A percentile compares a stretch with the other conserved stretches of the same genome.
phyloP scores from a whole-genome alignment of 1,140 invertebrate species.

The Drosophila teissieri region DNA sequence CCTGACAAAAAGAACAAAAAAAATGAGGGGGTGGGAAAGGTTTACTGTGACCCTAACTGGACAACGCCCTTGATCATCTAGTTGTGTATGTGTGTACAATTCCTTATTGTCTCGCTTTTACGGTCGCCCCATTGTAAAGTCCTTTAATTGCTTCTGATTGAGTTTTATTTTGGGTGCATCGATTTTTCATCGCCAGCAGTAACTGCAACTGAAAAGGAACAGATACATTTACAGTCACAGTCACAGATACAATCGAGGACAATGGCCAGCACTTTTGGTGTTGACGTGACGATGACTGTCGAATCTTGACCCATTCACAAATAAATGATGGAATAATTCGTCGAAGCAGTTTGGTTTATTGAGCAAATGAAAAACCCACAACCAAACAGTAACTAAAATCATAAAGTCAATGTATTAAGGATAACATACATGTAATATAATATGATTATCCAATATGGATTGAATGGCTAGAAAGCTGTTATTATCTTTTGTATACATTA shows the following conservation, averaged over 20 bases:
- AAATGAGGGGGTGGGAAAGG: slow-evolving; percentile 9
- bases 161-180: slow-evolving; percentile 53
- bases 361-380: too few species aligned
- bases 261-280: slow-evolving; percentile 24
- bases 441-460: too few species aligned
- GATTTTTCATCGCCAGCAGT: slow-evolving; percentile 46
- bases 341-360: background rate
- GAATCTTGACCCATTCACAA: slow-evolving; percentile 19
- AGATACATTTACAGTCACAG: too few species aligned
- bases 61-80: slow-evolving; percentile 44
- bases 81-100: slow-evolving; percentile 37
- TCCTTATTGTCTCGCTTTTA: slow-evolving; percentile 61
- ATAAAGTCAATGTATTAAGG: too few species aligned
- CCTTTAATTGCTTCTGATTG: slow-evolving; percentile 74
- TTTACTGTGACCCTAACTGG: slow-evolving; percentile 26
- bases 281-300: slow-evolving; percentile 33
- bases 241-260: slow-evolving; percentile 17
- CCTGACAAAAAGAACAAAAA: background rate
- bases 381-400: too few species aligned
- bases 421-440: too few species aligned
- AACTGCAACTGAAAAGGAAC: slow-evolving; percentile 25
- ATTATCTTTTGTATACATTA: background rate
- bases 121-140: slow-evolving; percentile 53
- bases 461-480: too few species aligned
- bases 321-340: background rate